Evolutionary conservation across 2,113 vertebrate species (phyloP).

Genomic region (Neopipo cinnamomea): DNA sequence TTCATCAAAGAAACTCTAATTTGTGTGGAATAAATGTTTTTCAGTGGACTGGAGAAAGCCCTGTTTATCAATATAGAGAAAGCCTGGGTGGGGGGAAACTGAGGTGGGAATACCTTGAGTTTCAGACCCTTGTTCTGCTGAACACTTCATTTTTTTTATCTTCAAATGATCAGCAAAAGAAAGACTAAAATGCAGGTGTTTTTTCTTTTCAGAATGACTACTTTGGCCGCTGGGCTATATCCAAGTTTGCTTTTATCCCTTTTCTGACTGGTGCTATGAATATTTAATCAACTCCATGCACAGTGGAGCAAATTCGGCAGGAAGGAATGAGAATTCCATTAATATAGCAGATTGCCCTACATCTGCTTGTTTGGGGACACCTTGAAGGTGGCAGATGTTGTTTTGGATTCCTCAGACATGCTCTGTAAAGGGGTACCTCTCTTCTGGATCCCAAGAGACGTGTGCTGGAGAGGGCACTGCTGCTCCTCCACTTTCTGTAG

Average conservation of each 20-base stretch:
- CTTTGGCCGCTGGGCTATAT: not conserved
- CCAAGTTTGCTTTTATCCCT: conserved; percentile 62
- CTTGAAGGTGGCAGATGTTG: conserved; percentile 12
- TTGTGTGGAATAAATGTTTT: not conserved
- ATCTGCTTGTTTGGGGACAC: conserved; percentile 17
- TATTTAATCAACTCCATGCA: conserved; percentile 45
- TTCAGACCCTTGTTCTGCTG: not conserved
- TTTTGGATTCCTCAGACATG: not conserved
- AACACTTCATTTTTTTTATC: not conserved
- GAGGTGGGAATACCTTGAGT: not conserved
- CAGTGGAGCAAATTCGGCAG: conserved; percentile 16
- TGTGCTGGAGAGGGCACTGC: not conserved
- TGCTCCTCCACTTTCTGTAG: not conserved
- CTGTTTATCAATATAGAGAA: not conserved
- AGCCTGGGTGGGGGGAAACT: not conserved
- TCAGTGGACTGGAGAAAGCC: not conserved
- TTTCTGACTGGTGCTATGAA: conserved; percentile 43
- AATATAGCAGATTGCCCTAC: conserved; percentile 8
- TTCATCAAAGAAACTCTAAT: not conserved
- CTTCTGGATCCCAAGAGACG: not conserved
- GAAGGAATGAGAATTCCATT: conserved; percentile 23
- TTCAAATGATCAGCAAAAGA: not conserved
- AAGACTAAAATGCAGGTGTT: not conserved
- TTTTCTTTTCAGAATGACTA: not conserved
- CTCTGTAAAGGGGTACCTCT: not conserved